Percentiles rank a stretch among this genome's conserved stretches.
Evolutionary conservation across 2,797 vertebrate species (phyloP).

Genomic region (Sebastolobus altivelis): DNA sequence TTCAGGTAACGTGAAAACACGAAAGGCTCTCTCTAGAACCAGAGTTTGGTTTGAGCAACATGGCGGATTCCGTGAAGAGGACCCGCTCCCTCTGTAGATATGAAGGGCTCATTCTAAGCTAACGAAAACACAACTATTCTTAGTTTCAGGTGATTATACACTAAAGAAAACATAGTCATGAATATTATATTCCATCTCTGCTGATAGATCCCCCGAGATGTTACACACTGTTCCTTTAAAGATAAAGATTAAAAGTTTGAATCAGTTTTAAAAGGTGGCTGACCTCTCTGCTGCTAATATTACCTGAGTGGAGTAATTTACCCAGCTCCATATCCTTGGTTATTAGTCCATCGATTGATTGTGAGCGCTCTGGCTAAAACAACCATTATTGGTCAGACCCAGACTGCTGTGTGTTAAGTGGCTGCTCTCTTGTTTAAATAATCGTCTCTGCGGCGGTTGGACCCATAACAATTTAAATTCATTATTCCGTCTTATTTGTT

Average conservation of each 20-base stretch:
- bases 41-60: too few species aligned
- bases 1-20: too few species aligned
- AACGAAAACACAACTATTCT: too few species aligned
- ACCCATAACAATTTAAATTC: slow-evolving; percentile 58
- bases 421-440: slow-evolving; percentile 56
- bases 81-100: too few species aligned
- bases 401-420: slow-evolving; percentile 50
- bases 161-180: too few species aligned
- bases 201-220: too few species aligned
- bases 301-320: slow-evolving; percentile 32
- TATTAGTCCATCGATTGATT: slow-evolving; percentile 69
- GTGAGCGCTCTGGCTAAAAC: slow-evolving; percentile 46
- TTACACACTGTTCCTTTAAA: background rate
- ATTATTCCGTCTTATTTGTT: slow-evolving; percentile 68
- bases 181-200: too few species aligned
- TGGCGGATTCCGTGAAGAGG: too few species aligned
- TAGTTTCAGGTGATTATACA: too few species aligned
- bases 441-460: slow-evolving; percentile 26
- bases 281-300: slow-evolving; percentile 23
- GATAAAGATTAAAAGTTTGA: slow-evolving; percentile 15
- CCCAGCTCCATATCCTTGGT: slow-evolving; percentile 34
- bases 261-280: slow-evolving; percentile 19
- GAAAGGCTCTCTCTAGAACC: too few species aligned
- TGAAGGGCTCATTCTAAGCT: too few species aligned
- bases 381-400: slow-evolving; percentile 46